Base-by-base conservation (phyloP, 2,113 vertebrate species). In the Loxodonta africana region DNA sequence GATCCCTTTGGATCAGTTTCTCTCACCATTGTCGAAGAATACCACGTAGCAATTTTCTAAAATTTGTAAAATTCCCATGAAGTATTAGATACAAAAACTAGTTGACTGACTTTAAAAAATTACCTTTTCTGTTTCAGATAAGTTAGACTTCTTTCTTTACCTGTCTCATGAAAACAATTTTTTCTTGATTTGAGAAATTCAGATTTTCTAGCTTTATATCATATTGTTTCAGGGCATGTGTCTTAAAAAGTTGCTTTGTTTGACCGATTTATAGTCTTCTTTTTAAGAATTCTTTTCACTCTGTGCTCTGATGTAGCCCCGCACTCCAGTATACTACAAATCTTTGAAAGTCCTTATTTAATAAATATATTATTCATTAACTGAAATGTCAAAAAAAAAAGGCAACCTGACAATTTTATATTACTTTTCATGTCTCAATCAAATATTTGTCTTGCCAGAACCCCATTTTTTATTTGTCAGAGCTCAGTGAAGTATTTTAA, bases 381-480 rank as follows among this genome's bases (percentile, higher is more conserved):
- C 84, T 80, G 73, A 95, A 77, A 80, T 83, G 28, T 33, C 77
- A 33, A 57, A 57, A 57, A 57, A 57, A 69, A 90, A 83, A 97
- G 93, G 33, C 77, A 57, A 28, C 15, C 63, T 86, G 26, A 85
- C 2, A 80, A n/a, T 67, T 86, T 80, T 53, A 65, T 73, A 30
- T 94, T 95, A 77, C 62, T 95, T 96, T 91, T 92, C 71, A 95
- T 15, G 51, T 91, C 81, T 95, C 44, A 84, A 11, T 90, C 76
- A 94, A 87, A 82, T 95, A 90, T 92, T 76, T 95, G 41, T 91
- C 77, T 94, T 95, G 95, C 48, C 14, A 93, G 63, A 94, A 83
- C 30, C 10, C 92, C 81, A 80, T 92, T 96, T 97, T 94, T 62
- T 96, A 20, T 93, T 96, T 93, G 44, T 81, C 67, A 91, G 94